Evolutionary conservation across 2,888 invertebrate species (phyloP), one percentile per base, ranked within the genome.

Genomic region (Nemoura dubitans): DNA sequence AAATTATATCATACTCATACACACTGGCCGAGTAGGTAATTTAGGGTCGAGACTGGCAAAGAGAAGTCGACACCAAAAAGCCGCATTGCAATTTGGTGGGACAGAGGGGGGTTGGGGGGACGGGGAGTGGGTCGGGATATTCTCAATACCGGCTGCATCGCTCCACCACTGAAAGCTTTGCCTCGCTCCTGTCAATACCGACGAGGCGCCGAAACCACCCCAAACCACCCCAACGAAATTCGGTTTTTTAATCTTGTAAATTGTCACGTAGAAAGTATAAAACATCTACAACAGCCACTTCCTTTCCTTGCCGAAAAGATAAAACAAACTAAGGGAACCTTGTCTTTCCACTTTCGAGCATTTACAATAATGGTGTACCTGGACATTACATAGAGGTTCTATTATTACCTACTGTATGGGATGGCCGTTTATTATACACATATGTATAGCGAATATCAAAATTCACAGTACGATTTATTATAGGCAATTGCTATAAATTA

Each of bases 261-360:
- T 87, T 85, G 85, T 87, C 87, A 87, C 87, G 85, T 85, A 86
- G 83, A 42, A 36, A 76, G 84, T 30, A 87, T 87, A 85, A 87
- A 85, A 43, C 83, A 87, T 77, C 76, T 85, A 85, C 81, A 76
- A 85, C 82, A 86, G 76, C 82, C 76, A 82, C 43, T 83, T 86
- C 83, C 81, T 27, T 29, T 81, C 81, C 30, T 27, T 29, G n/a
- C 76, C 29, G 76, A 29, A 26, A 77, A 87, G 81, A 85, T 87
- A 87, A 85, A 87, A 83, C 36, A 83, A 25, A 27, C 26, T 81
- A 7, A 59, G 3, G 2, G 59, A 59, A 21, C 59, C 1, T 59
- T 59, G 59, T 59, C 59, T 10, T 59, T 59, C 59, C 6, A 59
- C 59, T 10, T 59, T 59, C 59, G 59, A 59, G 21, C 14, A 3